Evolutionary conservation across 2,113 vertebrate species (phyloP), one percentile per base, ranked within the genome.

Genomic region (Laticauda laticaudata): DNA sequence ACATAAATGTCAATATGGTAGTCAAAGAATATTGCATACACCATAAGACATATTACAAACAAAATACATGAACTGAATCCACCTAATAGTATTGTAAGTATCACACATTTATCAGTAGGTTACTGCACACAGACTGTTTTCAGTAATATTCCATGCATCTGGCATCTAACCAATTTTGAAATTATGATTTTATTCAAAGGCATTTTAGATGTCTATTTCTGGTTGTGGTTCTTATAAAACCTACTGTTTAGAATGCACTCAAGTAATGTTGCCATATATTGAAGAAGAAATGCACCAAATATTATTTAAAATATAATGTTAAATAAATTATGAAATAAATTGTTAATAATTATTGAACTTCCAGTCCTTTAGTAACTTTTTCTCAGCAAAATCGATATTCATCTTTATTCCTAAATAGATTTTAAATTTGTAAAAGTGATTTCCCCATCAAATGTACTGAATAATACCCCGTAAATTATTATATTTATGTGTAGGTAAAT

Each of bases 1-100:
- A 95, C 96, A 96, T 97, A 96, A 97, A 97, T 97, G 96, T 94
- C 97, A 97, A 95, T 95, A 95, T 9, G 94, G 93, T 89, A 94
- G 95, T 93, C 95, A 92, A 95, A 96, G 87, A 91, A 91, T 87
- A 90, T 93, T 90, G 88, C 92, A 93, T 94, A 86, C 57, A 85
- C 12, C 69, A 88, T 53, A 92, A 93, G n/a, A n/a, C 5, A 94
- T 93, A 94, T 86, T 59, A 53, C 92, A 93, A 93, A 89, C 89
- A 91, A 94, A 1, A 86, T 87, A 55, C 81, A 39, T 18, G 85
- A 81, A 8, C 91, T 90, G 51, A 91, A 8, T 29, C 93, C 89
- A 48, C 93, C 93, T 56, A 93, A 5, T 92, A 15, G 39, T 75
- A 9, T 92, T 92, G 23, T 61, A 87, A 34, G 51, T 34, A 89